Conservation (phyloP, 2,113 vertebrate genomes). For the Ranitomeya imitator region DNA sequence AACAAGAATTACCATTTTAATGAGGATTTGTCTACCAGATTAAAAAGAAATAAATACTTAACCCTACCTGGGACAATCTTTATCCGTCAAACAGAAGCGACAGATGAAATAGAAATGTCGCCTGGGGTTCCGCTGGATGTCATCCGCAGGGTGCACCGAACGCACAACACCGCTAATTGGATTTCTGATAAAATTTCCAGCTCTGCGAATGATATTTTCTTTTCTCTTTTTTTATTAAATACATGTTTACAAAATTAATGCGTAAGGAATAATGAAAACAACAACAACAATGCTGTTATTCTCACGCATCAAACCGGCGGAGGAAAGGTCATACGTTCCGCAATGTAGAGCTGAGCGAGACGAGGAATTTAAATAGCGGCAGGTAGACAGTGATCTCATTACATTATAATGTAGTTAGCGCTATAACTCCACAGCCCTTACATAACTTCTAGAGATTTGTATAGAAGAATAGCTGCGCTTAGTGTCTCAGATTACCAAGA, state of each 20-base stretch:
- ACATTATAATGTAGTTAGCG: neutral
- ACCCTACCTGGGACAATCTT: slow-evolving; percentile 26
- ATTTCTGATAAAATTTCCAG: neutral
- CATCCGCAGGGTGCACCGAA: neutral
- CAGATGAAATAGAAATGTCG: neutral
- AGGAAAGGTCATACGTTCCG: neutral
- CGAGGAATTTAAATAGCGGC: neutral
- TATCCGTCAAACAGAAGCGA: neutral
- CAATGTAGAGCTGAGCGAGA: neutral
- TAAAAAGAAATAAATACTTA: slow-evolving; percentile 37
- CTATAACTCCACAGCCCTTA: too few relatives aligned
- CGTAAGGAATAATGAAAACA: neutral
- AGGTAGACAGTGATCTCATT: neutral
- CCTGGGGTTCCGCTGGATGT: neutral
- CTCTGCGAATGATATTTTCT: neutral
- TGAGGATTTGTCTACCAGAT: slow-evolving; percentile 49
- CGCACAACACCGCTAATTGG: neutral
- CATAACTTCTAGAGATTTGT: neutral
- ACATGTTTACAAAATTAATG: slow-evolving; percentile 8
- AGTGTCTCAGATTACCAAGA: neutral
- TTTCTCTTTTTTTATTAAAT: neutral
- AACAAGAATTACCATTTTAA: slow-evolving; percentile 57
- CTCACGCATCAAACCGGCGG: neutral
- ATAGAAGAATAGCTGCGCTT: neutral
- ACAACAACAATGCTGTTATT: slow-evolving; percentile 32